These are phyloP conservation scores for Tachina grossa DNA, from an alignment of 2,888 invertebrate species.

Conservation along the genomic window DNA sequence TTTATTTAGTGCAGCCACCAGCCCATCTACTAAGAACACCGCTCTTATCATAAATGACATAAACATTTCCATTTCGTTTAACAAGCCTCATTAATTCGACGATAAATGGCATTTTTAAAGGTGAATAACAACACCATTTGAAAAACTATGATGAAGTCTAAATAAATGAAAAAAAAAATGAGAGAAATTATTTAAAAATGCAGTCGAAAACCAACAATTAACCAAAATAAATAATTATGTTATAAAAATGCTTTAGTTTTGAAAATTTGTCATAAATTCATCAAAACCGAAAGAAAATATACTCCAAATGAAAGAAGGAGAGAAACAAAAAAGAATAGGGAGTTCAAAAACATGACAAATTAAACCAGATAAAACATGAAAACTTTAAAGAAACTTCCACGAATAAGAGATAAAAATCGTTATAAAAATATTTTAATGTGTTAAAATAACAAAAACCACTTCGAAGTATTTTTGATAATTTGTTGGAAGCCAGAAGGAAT, in stretches of 20 bases:
- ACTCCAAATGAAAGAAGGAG: background rate
- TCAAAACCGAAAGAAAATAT: slow-evolving; percentile 33
- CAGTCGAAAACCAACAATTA: slow-evolving; percentile 60
- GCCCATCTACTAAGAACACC: slow-evolving; percentile 12
- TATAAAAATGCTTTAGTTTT: slow-evolving; percentile 57
- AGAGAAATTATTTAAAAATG: slow-evolving; percentile 14
- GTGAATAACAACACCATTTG: slow-evolving; percentile 50
- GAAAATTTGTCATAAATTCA: slow-evolving; percentile 69
- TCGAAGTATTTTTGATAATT: slow-evolving; percentile 30
- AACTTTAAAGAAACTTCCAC: slow-evolving; percentile 40
- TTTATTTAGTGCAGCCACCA: background rate
- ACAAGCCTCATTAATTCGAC: slow-evolving; percentile 69
- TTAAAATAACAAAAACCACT: slow-evolving; percentile 40
- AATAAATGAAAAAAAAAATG: background rate
- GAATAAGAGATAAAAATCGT: slow-evolving; percentile 55
- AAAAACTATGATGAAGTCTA: slow-evolving; percentile 22
- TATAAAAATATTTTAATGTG: slow-evolving; percentile 35
- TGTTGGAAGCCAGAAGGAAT: background rate
- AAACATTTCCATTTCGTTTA: slow-evolving; percentile 70
- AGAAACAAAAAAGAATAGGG: slow-evolving; percentile 25
- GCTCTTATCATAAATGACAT: slow-evolving; percentile 66
- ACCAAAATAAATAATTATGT: slow-evolving; percentile 65
- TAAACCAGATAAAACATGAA: slow-evolving; percentile 31
- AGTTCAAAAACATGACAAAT: slow-evolving; percentile 22
- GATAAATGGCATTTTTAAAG: slow-evolving; percentile 64